A percentile compares a stretch with the other conserved stretches of the same genome.
Evolutionary conservation across 2,888 invertebrate genomes (phyloP).

Genomic region (Drosophila ustulata): DNA sequence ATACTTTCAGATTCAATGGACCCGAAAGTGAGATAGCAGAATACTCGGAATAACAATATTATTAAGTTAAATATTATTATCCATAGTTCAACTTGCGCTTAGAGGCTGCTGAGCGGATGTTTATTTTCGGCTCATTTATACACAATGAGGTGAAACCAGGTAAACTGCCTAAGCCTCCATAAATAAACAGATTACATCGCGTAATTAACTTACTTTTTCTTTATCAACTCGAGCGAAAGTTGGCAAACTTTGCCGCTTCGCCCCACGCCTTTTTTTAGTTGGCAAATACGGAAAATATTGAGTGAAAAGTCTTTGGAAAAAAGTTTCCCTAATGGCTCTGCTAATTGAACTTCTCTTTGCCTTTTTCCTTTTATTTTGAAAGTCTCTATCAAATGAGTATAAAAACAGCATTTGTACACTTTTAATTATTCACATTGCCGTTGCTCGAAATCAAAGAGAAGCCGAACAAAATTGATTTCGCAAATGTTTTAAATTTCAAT

Average conservation of each 20-base stretch:
- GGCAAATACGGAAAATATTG: not conserved
- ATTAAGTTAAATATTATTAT: not conserved
- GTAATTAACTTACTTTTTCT: constrained; percentile 15
- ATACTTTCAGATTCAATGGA: not conserved
- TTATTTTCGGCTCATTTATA: not conserved
- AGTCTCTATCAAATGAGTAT: not conserved
- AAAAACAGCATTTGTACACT: not conserved
- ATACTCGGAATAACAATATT: not conserved
- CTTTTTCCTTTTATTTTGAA: not conserved
- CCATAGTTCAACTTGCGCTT: not conserved
- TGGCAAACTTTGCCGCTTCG: not conserved
- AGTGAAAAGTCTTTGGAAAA: constrained; percentile 13
- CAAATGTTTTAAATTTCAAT: constrained; percentile 38
- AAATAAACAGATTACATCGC: constrained; percentile 6
- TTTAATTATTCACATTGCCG: constrained; percentile 42
- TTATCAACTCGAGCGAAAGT: constrained; percentile 2
- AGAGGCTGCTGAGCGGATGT: not conserved
- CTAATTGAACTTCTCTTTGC: constrained; percentile 8
- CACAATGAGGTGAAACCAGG: not conserved
- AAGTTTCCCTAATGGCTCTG: constrained; percentile 2
- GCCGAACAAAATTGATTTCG: constrained; percentile 33
- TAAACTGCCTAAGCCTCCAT: not conserved
- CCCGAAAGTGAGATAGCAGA: not conserved
- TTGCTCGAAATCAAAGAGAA: constrained; percentile 16
- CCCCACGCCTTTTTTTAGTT: not conserved